These are phyloP conservation scores for Hydraecia micacea DNA, from an alignment of 2,888 invertebrate species.

Conservation along the genomic window DNA sequence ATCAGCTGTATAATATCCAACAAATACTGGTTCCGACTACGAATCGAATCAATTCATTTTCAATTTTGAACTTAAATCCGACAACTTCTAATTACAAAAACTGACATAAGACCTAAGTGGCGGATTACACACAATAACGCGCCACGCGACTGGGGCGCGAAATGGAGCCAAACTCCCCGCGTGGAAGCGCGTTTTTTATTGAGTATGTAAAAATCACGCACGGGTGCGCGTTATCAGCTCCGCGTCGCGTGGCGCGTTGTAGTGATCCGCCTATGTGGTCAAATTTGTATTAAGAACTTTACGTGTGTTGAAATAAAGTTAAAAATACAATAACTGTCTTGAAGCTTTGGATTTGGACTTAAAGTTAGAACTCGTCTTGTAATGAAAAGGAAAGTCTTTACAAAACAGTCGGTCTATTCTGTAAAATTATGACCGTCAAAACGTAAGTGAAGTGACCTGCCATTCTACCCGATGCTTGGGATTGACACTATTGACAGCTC, in stretches of 20 bases:
- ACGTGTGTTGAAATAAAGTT: not conserved
- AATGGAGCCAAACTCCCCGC: too few relatives aligned
- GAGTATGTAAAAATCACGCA: not conserved
- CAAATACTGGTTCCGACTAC: not conserved
- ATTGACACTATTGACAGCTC: not conserved
- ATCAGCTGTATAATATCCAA: not conserved
- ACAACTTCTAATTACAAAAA: not conserved
- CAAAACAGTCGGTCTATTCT: not conserved
- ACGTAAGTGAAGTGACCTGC: not conserved
- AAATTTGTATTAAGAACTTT: too few relatives aligned
- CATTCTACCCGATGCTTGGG: not conserved
- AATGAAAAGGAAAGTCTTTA: too few relatives aligned
- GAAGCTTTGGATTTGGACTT: not conserved
- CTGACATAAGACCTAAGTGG: not conserved
- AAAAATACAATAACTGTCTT: not conserved
- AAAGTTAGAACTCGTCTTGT: not conserved
- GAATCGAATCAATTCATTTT: too few relatives aligned
- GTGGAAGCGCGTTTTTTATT: not conserved
- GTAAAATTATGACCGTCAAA: not conserved
- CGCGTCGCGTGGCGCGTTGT: not conserved
- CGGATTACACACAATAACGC: too few relatives aligned
- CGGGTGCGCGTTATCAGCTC: too few relatives aligned
- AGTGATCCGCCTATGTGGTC: too few relatives aligned
- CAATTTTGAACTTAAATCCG: not conserved
- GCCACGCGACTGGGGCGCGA: too few relatives aligned